Percentiles rank a stretch among this genome's conserved stretches.
These are phyloP conservation scores for Phenganax stokvisi DNA, from an alignment of 92 coral and sea anemone species.

Conservation along the genomic window DNA sequence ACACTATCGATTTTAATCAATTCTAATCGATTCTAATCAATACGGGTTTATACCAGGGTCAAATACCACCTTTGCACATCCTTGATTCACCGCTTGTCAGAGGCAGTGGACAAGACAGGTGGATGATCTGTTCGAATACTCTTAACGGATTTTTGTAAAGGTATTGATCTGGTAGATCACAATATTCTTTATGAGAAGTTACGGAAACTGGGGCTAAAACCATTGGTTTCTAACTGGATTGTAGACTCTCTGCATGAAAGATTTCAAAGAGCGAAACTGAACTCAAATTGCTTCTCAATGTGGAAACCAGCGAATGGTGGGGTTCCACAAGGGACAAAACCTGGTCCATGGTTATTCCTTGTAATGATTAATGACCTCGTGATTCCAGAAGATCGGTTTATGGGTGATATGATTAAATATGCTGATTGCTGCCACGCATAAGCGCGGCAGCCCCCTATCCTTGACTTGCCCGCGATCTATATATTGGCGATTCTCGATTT, in stretches of 20 bases:
- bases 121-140: slow-evolving; percentile 19
- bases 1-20: slow-evolving; percentile 25
- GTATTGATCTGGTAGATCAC: slow-evolving; percentile 28
- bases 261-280: slow-evolving; percentile 8
- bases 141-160: slow-evolving; percentile 22
- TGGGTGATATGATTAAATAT: slow-evolving; percentile 1
- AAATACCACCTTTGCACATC: slow-evolving; percentile 33
- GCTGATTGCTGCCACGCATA: too few relatives aligned
- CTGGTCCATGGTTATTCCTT: slow-evolving; percentile 34
- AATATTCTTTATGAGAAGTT: slow-evolving; percentile 29
- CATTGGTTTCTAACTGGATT: slow-evolving; percentile 40
- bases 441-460: too few relatives aligned
- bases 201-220: slow-evolving; percentile 14
- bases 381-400: background rate
- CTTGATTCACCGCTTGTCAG: slow-evolving; percentile 16
- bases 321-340: slow-evolving; percentile 21
- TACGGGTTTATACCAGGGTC: background rate
- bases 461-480: too few relatives aligned
- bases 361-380: slow-evolving; percentile 33
- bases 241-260: slow-evolving; percentile 39
- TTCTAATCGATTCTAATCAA: slow-evolving; percentile 3
- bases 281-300: background rate
- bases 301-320: slow-evolving; percentile 23
- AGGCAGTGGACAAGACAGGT: slow-evolving; percentile 17
- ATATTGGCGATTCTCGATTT: too few relatives aligned